Base-by-base conservation (phyloP, 2,888 invertebrate genomes). In the Clostera curtula region DNA sequence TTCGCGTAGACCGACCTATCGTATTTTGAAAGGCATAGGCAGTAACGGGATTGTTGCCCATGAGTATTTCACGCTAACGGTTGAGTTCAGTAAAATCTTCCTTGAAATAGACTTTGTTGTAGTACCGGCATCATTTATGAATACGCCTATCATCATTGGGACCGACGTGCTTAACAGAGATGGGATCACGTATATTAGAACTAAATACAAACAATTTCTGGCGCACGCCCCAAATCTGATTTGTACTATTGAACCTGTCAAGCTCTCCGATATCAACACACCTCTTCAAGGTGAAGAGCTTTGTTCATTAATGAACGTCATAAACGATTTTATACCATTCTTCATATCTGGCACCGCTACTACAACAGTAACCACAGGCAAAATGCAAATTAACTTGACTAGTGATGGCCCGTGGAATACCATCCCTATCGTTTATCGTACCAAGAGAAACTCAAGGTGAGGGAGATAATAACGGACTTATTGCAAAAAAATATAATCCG, bases 91-190 rank as follows among this genome's bases (percentile, higher is more conserved):
- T 2, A 14, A 28, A 2, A 28, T 32, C 2, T 5, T 38, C 1
- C 20, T 28, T 2, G 28, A 32, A n/a, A 28, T 15, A 0, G 32
- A 32, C 5, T n/a, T 32, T 5, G 22, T 28, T 1, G 31, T 46
- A 0, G 46, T 51, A 7, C 43, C 43, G 4, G 10, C 36, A 0
- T 0, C 9, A 1, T 46, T 12, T 10, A 45, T 47, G 34, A 42
- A 30, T 18, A 16, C 40, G 0, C 37, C 48, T 1, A 29, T 54
- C 9, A 36, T 47, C 3, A 37, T 49, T 0, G 48, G 46, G 2
- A 49, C 46, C 0, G 48, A 49, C 12, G 25, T 53, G 3, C 28
- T 48, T 1, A 49, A 51, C 25, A 29, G 49, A 1, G 40, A 49
- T 3, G 47, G 51, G 1, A 26, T 48, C 0, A 36, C 29, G 1